These are phyloP conservation scores for Dorcus hopei DNA, from an alignment of 2,888 invertebrate genomes.

Conservation along the genomic window DNA sequence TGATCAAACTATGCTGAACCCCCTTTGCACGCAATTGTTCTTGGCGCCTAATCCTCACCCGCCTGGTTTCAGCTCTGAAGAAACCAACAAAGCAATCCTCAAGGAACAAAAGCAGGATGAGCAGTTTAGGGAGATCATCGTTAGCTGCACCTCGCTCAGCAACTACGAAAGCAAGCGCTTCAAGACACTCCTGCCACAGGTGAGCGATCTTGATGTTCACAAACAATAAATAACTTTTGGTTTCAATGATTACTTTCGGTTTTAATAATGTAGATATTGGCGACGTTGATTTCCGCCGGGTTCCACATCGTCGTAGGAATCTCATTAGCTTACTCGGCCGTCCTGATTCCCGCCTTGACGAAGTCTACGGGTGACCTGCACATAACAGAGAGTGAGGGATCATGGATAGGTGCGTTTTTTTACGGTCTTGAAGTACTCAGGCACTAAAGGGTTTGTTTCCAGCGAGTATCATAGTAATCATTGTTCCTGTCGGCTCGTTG, in stretches of 20 bases:
- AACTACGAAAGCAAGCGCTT: slow-evolving; percentile 45
- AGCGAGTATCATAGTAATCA: slow-evolving; percentile 58
- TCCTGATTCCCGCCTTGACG: slow-evolving; percentile 53
- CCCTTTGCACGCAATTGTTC: too few species aligned
- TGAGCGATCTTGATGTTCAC: slow-evolving; percentile 28
- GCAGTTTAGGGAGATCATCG: slow-evolving; percentile 49
- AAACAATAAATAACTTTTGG: background rate
- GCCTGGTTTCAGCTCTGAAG: slow-evolving; percentile 35
- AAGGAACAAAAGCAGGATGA: slow-evolving; percentile 46
- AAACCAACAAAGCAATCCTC: slow-evolving; percentile 39
- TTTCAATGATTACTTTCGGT: background rate
- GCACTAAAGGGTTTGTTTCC: slow-evolving; percentile 5
- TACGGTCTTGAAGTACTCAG: background rate
- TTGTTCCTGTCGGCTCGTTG: slow-evolving; percentile 55
- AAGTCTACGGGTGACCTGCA: slow-evolving; percentile 34
- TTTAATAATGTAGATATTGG: slow-evolving; percentile 47
- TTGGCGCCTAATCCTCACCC: too few species aligned
- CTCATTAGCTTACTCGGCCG: slow-evolving; percentile 56
- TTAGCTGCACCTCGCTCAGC: slow-evolving; percentile 49
- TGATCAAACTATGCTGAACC: too few species aligned
- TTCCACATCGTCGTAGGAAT: slow-evolving; percentile 61
- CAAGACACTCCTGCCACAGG: slow-evolving; percentile 50
- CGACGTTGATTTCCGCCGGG: slow-evolving; percentile 54
- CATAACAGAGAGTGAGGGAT: slow-evolving; percentile 44
- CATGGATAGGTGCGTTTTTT: slow-evolving; percentile 51